Conservation (phyloP, 2,888 invertebrate genomes). For the Eustalomyia histrio region DNA sequence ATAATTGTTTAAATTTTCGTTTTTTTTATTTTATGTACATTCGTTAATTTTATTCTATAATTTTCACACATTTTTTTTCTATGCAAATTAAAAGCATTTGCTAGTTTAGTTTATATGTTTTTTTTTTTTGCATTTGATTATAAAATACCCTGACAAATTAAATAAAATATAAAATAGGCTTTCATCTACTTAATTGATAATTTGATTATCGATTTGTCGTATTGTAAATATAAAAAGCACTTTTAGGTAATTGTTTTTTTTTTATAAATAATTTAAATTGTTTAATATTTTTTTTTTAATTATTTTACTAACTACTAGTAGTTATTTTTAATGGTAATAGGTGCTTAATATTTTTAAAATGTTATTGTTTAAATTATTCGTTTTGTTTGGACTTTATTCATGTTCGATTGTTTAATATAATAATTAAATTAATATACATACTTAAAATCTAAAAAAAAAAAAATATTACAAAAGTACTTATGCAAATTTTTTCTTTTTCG, state of each 20-base stretch:
- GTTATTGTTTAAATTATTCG: neutral
- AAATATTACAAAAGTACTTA: conserved; percentile 46
- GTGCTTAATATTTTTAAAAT: conserved; percentile 23
- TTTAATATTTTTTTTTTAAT: conserved; percentile 19
- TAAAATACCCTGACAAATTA: conserved; percentile 6
- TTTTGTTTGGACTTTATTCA: neutral
- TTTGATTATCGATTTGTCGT: conserved; percentile 43
- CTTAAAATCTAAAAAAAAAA: conserved; percentile 28
- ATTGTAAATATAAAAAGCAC: conserved; percentile 23
- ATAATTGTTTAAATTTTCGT: neutral
- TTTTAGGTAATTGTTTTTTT: conserved; percentile 19
- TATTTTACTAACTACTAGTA: conserved; percentile 23
- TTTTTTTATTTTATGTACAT: conserved; percentile 14
- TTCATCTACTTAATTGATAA: conserved; percentile 28
- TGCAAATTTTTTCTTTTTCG: conserved; percentile 36
- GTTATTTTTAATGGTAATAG: neutral
- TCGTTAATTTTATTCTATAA: conserved; percentile 4
- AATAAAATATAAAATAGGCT: neutral
- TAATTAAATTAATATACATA: conserved; percentile 24
- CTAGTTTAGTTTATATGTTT: conserved; percentile 3
- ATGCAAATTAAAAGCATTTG: conserved; percentile 57
- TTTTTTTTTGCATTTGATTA: neutral
- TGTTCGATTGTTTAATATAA: conserved; percentile 35
- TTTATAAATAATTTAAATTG: neutral
- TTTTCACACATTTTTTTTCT: conserved; percentile 13